phyloP scores from a whole-genome alignment of 2,113 vertebrate genomes.

The Aphelocoma coerulescens region DNA sequence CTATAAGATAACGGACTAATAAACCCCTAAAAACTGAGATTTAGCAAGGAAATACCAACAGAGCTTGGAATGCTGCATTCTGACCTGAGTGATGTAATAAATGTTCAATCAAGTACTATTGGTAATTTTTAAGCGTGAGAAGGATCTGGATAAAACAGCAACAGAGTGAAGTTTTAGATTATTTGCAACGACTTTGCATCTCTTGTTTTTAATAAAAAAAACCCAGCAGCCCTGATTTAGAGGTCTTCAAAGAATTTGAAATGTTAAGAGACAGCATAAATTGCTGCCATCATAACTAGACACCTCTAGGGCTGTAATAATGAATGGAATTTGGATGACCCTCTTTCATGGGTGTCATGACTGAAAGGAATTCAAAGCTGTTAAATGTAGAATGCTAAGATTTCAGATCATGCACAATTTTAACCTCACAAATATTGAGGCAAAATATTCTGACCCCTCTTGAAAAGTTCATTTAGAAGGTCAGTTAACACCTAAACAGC shows the following conservation, averaged over 20 bases:
- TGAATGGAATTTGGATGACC: neutral
- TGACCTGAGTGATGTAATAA: neutral
- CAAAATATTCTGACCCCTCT: neutral
- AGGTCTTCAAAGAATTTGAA: neutral
- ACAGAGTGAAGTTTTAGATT: neutral
- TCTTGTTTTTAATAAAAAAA: neutral
- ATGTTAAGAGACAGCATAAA: neutral
- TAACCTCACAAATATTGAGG: neutral
- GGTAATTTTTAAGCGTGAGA: neutral
- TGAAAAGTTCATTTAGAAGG: neutral
- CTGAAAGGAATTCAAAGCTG: neutral
- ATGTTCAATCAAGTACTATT: neutral
- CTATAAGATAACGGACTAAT: conserved; percentile 27
- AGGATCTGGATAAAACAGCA: neutral
- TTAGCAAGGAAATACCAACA: neutral
- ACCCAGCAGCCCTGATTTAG: neutral
- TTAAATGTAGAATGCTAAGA: neutral
- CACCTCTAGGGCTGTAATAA: neutral
- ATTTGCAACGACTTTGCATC: neutral
- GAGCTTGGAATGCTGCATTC: neutral
- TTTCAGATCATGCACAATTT: neutral
- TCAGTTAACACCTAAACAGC: neutral
- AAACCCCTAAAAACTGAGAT: neutral
- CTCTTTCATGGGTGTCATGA: neutral
- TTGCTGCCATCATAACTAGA: neutral